Base-by-base conservation (phyloP, 2,888 invertebrate species). In the Polydrusus tereticollis region DNA sequence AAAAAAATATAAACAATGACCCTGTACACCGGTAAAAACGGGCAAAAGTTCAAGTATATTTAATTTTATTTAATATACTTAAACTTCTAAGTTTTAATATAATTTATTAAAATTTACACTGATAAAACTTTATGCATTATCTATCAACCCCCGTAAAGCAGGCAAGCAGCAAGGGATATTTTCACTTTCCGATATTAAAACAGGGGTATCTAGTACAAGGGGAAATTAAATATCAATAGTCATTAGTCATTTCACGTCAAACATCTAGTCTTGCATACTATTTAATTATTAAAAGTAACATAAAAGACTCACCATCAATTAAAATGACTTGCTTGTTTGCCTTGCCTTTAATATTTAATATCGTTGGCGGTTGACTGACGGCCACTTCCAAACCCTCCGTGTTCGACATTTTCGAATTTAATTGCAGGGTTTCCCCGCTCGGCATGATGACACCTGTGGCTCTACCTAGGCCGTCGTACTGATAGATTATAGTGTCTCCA, bases 391-490 rank as follows among this genome's bases (percentile, higher is more conserved):
- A 87, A 14, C 93, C 94, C 81, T 94, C 93, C 77, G 91, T 91
- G 78, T 91, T 90, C 8, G 94, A 92, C 73, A 96, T 87, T 74
- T 92, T 92, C 0, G 95, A 95, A 14, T 89, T 89, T 69, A 96
- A 89, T 77, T 92, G 91, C 14, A 96, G 90, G 79, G 93, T 92
- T 86, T 97, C 96, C 68, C 98, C 98, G 76, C 96, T 97, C 23
- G 98, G 96, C 83, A 96, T 88, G 75, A 95, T 94, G 64, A 95
- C 93, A 80, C 93, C 92, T 0, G 92, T 93, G 2, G 96, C 92
- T 50, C 97, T 89, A 1, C 98, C 98, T 75, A 95, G 89, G 84
- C 92, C 91, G 81, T 98, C 96, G 81, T 97, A 98, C 81, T 94
- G 93, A 85, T 97, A 98, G 78, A 96, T 93, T 77, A 93, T 95